Percentiles rank a stretch among this genome's conserved stretches.
These are phyloP conservation scores for Nudaria mundana DNA, from an alignment of 2,888 invertebrate species.

Conservation along the genomic window DNA sequence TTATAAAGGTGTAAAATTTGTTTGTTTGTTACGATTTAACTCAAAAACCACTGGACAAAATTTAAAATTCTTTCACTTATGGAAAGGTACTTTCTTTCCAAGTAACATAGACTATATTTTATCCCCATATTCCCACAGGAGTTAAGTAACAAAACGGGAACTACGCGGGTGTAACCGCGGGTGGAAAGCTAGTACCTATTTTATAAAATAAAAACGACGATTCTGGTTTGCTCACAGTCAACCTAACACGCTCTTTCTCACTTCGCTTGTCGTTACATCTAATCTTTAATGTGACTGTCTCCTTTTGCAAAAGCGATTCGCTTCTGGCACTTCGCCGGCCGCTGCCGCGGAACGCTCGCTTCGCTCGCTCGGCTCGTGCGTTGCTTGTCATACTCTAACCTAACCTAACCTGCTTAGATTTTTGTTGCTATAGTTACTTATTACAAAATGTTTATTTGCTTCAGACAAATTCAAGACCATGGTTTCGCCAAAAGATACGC, in stretches of 20 bases:
- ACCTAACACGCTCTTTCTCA: neutral
- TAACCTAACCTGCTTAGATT: neutral
- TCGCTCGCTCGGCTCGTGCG: constrained; percentile 9
- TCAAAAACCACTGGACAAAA: no score
- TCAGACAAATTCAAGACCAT: constrained; percentile 1
- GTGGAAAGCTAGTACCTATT: no score
- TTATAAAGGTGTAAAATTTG: no score
- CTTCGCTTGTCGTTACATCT: neutral
- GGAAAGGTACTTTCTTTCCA: no score
- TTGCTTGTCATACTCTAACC: neutral
- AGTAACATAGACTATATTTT: no score
- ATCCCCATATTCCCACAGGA: no score
- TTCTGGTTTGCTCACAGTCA: no score
- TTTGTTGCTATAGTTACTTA: neutral
- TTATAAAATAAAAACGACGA: no score
- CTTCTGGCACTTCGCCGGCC: constrained; percentile 4
- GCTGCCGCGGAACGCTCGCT: constrained; percentile 8
- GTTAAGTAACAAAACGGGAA: no score
- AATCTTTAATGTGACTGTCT: neutral
- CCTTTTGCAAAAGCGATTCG: neutral
- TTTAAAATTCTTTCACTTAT: no score
- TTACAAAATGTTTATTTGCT: neutral
- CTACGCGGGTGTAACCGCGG: no score
- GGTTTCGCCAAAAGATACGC: constrained; percentile 3
- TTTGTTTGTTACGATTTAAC: no score